Evolutionary conservation across 2,888 invertebrate genomes (phyloP), one percentile per base, ranked within the genome.

Genomic region (Lordiphosa fenestrarum): DNA sequence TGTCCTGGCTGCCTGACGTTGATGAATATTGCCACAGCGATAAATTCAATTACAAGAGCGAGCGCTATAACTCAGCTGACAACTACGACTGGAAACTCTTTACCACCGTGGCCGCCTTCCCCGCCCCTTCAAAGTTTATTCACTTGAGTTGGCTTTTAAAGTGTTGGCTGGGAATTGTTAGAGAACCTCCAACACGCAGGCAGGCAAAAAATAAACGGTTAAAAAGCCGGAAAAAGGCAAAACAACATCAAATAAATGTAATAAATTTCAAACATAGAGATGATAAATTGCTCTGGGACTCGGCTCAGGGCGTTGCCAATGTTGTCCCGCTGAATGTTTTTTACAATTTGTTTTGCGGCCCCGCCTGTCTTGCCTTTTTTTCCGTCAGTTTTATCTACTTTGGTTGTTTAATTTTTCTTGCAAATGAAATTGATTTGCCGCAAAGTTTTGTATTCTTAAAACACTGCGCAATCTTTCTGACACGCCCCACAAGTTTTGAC

Each of bases 231-330:
- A 59, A 61, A 55, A 47, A 50, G 64, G 48, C 64, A 66, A 53
- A 68, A 69, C 68, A 74, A 75, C 71, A 71, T 74, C 68, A 77
- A 81, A 83, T 77, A 83, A 81, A 81, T 84, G 80, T 76, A 83
- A 81, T 81, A 81, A 84, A 81, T 84, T 84, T 81, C 69, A 76
- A 82, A 80, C 80, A 80, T 80, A 80, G 80, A 84, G 74, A 82
- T 82, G 82, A 82, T 82, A 84, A 82, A 82, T 82, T 82, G 82
- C 80, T 82, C 61, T 69, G 84, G 84, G 84, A 83, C 66, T 78
- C 66, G 65, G 61, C 66, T 69, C 62, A 69, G 72, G 75, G 73
- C 73, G 73, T 69, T 74, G 75, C 77, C 82, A 82, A 72, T 72
- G 57, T 42, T 53, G 56, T 56, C 38, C 53, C 33, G 48, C 55